Evolutionary conservation across 2,113 vertebrate genomes (phyloP).

Genomic region (Platycercus adscitus): DNA sequence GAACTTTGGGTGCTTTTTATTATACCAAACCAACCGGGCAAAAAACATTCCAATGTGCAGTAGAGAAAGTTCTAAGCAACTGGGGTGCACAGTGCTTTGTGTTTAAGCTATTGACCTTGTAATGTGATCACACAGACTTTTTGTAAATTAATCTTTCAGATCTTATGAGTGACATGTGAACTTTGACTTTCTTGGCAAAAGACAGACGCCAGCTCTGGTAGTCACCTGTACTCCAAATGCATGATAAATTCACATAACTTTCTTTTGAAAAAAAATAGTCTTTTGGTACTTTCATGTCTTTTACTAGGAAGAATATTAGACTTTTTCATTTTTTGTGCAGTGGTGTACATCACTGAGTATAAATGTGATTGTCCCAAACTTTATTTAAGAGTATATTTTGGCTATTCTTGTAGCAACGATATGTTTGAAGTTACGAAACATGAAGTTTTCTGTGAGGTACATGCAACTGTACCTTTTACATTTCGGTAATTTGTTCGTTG

Average conservation of each 20-base stretch:
- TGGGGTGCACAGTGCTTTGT: neutral
- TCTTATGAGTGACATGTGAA: constrained; percentile 42
- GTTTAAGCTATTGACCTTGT: constrained; percentile 41
- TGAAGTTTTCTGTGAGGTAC: neutral
- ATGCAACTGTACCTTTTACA: neutral
- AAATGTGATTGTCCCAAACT: neutral
- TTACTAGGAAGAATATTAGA: neutral
- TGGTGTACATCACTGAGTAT: neutral
- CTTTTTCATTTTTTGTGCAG: neutral
- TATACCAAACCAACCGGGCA: neutral
- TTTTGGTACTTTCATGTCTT: neutral
- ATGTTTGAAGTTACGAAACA: neutral
- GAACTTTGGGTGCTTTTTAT: neutral
- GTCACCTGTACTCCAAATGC: neutral
- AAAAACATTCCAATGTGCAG: constrained; percentile 44
- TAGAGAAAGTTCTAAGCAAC: constrained; percentile 45
- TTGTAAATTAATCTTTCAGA: constrained; percentile 55
- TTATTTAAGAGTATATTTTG: neutral
- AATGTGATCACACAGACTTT: constrained; percentile 52
- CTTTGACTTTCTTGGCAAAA: constrained; percentile 42
- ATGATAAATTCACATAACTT: neutral
- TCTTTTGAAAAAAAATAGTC: neutral
- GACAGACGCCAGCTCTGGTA: neutral
- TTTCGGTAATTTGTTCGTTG: neutral
- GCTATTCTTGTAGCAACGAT: neutral